Evolutionary conservation across 1,140 invertebrate genomes (phyloP).

Genomic region (Bombus consobrinus): DNA sequence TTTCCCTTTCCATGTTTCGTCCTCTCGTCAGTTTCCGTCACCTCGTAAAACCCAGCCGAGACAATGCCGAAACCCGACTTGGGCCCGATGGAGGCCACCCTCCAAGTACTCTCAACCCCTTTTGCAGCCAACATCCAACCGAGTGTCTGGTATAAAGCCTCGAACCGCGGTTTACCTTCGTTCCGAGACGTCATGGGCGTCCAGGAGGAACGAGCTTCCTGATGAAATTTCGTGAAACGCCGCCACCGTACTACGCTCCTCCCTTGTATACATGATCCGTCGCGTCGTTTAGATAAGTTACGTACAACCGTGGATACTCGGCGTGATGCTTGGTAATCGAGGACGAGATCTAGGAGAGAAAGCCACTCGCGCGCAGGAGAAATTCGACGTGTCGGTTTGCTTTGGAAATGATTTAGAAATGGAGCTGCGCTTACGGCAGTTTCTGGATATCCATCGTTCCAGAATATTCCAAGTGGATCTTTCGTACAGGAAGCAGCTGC

Average conservation of each 20-base stretch:
- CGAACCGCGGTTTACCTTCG: conserved; percentile 50
- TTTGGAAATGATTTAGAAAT: background rate
- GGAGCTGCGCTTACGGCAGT: background rate
- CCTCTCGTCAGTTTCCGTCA: conserved; percentile 50
- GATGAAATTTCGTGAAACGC: conserved; percentile 41
- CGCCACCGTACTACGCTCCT: too few species aligned
- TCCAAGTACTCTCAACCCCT: background rate
- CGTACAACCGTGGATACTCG: background rate
- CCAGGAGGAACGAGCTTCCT: conserved; percentile 6
- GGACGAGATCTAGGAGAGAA: background rate
- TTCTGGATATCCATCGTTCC: background rate
- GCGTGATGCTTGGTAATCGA: background rate
- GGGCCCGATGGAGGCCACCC: conserved; percentile 32
- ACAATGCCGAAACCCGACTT: conserved; percentile 51
- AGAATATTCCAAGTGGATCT: background rate
- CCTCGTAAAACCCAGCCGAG: conserved; percentile 65
- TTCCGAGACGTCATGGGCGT: conserved; percentile 31
- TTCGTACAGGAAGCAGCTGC: background rate
- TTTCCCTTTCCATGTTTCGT: background rate
- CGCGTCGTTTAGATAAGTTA: background rate
- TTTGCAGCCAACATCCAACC: background rate
- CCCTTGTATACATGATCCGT: too few species aligned
- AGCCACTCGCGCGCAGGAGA: background rate
- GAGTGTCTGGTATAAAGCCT: conserved; percentile 10
- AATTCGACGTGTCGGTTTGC: background rate